Base-by-base conservation (phyloP, 2,113 vertebrate genomes). In the Sinosuthora webbiana region DNA sequence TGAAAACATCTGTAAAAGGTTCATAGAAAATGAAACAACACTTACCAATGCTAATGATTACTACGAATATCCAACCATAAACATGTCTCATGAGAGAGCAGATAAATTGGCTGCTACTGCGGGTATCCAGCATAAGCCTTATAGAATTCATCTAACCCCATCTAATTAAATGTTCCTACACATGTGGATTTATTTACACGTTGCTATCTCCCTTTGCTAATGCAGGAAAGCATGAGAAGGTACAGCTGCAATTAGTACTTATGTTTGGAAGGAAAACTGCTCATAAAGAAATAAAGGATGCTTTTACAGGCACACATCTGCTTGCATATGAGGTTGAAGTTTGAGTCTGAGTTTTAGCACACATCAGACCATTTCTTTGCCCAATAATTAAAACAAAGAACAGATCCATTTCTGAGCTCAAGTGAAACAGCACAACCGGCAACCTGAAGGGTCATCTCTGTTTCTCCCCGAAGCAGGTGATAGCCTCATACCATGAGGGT, bases 401-500 rank as follows among this genome's bases (percentile, higher is more conserved):
- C 6, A 62, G 3, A 2, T 70, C 7, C 15, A 3, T 49, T 84
- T 84, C 42, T 57, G 11, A 74, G 21, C 4, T 35, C 0, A 0
- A 64, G 27, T n/a, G 37, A 70, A 57, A 41, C 7, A 55, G 10
- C 13, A 44, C 11, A 78, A 10, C 12, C 35, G 23, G 33, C 5
- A 62, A 17, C 20, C 3, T 63, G 27, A 65, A 60, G 15, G 6
- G 13, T 50, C 7, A 49, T 24, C 3, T 56, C 31, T 41, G 5
- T 78, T 83, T 83, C 53, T 74, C 11, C 44, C 18, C 7, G 11
- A n/a, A 35, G 2, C 27, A 6, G 5, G 33, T 52, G 12, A 64
- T 9, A 68, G 23, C 13, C 5, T 70, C 20, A 35, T 23, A 28
- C 7, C 7, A 23, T 9, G 31, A 31, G 13, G 15, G 13, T 30